These are phyloP conservation scores for Himantopus leucocephalus DNA, from an alignment of 2,113 vertebrate species.

Conservation along the genomic window DNA sequence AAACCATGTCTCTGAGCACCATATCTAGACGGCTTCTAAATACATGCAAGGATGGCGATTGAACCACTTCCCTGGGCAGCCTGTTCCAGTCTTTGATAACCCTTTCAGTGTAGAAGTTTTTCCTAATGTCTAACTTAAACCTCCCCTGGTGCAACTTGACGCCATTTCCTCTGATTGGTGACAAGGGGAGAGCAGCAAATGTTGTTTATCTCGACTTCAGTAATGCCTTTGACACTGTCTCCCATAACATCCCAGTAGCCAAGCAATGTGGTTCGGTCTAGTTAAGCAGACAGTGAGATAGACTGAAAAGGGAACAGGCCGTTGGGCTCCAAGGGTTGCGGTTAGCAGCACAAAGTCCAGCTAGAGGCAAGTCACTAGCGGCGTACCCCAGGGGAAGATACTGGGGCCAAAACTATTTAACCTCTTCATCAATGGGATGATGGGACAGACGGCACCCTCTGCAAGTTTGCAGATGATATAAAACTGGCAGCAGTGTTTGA, in stretches of 20 bases:
- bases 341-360: neutral
- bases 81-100: too few relatives aligned
- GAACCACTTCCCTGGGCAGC: too few relatives aligned
- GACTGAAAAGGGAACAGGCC: neutral
- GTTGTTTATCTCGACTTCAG: neutral
- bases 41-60: too few relatives aligned
- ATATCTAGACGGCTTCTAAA: too few relatives aligned
- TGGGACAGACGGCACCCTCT: neutral
- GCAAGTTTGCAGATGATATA: neutral
- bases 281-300: neutral
- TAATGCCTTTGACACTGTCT: neutral
- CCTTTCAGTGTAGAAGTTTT: too few relatives aligned
- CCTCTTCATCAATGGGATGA: neutral
- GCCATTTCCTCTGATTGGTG: neutral
- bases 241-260: neutral
- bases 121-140: too few relatives aligned
- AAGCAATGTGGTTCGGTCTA: accelerated
- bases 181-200: neutral
- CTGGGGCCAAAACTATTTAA: neutral
- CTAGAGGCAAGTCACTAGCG: neutral
- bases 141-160: too few relatives aligned
- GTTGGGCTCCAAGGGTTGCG: neutral
- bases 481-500: neutral
- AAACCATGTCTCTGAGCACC: too few relatives aligned
- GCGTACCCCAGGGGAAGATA: neutral